Conservation (phyloP, 2,113 vertebrate species). For the Rhinogobius similis region DNA sequence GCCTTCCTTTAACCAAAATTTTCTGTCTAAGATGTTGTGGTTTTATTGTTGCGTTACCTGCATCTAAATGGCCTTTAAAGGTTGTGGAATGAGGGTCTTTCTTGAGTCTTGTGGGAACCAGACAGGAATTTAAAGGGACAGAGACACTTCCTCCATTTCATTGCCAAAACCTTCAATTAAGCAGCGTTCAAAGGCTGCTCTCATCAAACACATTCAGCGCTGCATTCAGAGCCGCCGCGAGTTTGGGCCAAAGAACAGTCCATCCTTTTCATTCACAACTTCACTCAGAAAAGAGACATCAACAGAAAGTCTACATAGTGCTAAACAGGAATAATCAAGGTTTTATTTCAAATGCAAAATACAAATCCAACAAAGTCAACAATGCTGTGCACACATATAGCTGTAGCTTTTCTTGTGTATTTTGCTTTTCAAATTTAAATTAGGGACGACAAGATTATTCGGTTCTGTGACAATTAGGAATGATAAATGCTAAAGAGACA, state of each 20-base stretch:
- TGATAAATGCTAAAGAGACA: too few species aligned
- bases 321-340: neutral
- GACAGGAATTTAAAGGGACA: slow-evolving; percentile 6
- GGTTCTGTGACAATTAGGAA: too few species aligned
- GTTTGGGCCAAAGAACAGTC: neutral
- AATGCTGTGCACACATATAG: neutral
- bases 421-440: neutral
- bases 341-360: neutral
- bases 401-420: neutral
- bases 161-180: slow-evolving; percentile 12
- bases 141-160: slow-evolving; percentile 3
- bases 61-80: neutral
- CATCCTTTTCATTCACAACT: slow-evolving; percentile 6
- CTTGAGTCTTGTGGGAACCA: slow-evolving; percentile 9
- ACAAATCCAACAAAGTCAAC: neutral
- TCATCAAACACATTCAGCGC: slow-evolving; percentile 6
- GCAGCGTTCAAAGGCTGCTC: slow-evolving; percentile 5
- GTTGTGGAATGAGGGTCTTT: neutral
- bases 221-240: neutral
- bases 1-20: too few species aligned
- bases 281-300: neutral
- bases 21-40: neutral
- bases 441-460: too few species aligned
- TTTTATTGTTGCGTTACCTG: neutral
- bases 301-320: neutral